Conservation (phyloP, 64 coral and sea anemone genomes). For the Actinia tenebrosa region DNA sequence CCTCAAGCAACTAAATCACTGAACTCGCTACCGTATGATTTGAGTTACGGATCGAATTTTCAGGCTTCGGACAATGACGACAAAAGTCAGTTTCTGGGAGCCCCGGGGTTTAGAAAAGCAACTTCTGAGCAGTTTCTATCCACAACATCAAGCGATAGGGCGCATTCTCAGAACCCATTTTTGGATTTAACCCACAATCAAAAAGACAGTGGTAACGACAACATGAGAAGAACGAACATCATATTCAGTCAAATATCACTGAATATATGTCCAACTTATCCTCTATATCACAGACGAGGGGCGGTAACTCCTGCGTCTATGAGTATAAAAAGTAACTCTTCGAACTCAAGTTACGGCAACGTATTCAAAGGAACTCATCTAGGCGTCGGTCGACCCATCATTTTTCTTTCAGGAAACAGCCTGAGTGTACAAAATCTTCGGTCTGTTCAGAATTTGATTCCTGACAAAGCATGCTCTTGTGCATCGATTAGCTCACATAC, state of each 20-base stretch:
- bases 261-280: constrained; percentile 33
- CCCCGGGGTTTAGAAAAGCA: background rate
- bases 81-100: background rate
- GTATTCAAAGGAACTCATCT: constrained; percentile 51
- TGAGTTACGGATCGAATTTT: constrained; percentile 24
- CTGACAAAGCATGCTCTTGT: constrained; percentile 64
- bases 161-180: background rate
- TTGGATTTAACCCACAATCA: background rate
- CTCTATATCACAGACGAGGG: constrained; percentile 63
- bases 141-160: background rate
- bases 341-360: constrained; percentile 61
- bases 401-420: constrained; percentile 62
- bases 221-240: constrained; percentile 1
- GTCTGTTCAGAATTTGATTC: constrained; percentile 44
- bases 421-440: constrained; percentile 78
- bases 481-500: constrained; percentile 32
- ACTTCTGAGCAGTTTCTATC: constrained; percentile 1
- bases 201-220: background rate
- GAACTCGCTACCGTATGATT: constrained; percentile 37
- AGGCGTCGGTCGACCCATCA: constrained; percentile 58
- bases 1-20: constrained; percentile 27
- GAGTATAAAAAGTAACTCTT: constrained; percentile 82
- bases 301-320: constrained; percentile 82
- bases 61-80: background rate
- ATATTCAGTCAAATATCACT: background rate